Conservation (phyloP, 1,140 invertebrate species). For the Mactra quadrangularis region DNA sequence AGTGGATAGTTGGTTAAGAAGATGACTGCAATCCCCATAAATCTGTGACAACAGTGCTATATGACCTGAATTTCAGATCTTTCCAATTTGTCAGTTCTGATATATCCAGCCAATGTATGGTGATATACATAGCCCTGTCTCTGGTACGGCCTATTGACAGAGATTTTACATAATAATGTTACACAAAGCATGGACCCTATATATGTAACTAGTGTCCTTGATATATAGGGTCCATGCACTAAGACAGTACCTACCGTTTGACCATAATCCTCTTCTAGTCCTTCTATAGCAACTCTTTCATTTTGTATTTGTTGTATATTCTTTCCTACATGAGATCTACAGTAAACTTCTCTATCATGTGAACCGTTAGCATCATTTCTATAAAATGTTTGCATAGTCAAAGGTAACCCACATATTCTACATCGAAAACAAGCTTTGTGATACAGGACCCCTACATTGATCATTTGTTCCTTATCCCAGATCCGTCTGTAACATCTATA, state of each 20-base stretch:
- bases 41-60: too few relatives aligned
- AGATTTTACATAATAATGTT: too few relatives aligned
- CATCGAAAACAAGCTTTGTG: constrained; percentile 80
- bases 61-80: too few relatives aligned
- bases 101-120: too few relatives aligned
- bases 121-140: too few relatives aligned
- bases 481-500: constrained; percentile 78
- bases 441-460: constrained; percentile 76
- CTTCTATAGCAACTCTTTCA: constrained; percentile 63
- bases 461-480: constrained; percentile 75
- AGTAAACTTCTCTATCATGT: constrained; percentile 77
- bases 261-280: constrained; percentile 46
- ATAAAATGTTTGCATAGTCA: constrained; percentile 81
- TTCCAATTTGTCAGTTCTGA: too few relatives aligned
- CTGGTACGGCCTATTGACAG: too few relatives aligned
- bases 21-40: too few relatives aligned
- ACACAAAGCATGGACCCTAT: too few relatives aligned
- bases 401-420: constrained; percentile 77
- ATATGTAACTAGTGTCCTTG: too few relatives aligned
- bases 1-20: too few relatives aligned
- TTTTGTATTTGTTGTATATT: constrained; percentile 74
- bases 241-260: constrained; percentile 70
- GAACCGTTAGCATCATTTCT: constrained; percentile 74
- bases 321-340: constrained; percentile 78
- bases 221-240: too few relatives aligned